Evolutionary conservation across 2,113 vertebrate species (phyloP).

Genomic region (Lasiurus borealis): DNA sequence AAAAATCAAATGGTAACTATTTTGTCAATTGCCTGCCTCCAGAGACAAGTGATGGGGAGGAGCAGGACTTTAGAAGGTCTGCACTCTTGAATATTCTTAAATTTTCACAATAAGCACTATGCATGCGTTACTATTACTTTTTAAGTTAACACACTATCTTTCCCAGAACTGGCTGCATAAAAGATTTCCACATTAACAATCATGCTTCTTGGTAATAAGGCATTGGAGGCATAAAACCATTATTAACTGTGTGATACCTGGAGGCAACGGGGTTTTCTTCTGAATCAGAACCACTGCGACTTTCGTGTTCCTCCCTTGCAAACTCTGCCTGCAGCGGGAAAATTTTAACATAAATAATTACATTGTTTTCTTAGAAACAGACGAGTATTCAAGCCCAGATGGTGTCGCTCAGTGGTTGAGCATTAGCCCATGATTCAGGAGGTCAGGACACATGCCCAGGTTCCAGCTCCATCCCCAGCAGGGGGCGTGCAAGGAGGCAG

Average conservation of each 20-base stretch:
- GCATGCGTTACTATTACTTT: not conserved
- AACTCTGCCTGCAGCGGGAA: constrained; percentile 91
- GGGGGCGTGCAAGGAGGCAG: no score
- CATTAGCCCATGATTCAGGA: no score
- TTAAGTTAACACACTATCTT: not conserved
- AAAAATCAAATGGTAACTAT: not conserved
- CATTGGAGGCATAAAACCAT: not conserved
- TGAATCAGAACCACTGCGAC: constrained; percentile 99
- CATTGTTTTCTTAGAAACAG: not conserved
- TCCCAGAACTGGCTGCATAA: not conserved
- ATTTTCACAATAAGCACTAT: not conserved
- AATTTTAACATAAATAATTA: not conserved
- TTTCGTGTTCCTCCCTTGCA: constrained; percentile 98
- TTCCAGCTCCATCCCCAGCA: no score
- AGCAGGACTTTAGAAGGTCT: not conserved
- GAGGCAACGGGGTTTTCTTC: constrained; percentile 98
- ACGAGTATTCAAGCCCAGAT: not conserved
- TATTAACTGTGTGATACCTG: constrained; percentile 89
- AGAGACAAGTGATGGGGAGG: rapidly evolving
- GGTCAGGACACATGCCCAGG: no score
- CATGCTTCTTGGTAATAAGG: not conserved
- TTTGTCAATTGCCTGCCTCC: not conserved
- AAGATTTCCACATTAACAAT: constrained; percentile 39
- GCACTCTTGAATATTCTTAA: not conserved
- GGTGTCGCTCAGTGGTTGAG: no score